Evolutionary conservation across 2,113 vertebrate genomes (phyloP), one percentile per base, ranked within the genome.

Genomic region (Onychorhynchus coronatus): DNA sequence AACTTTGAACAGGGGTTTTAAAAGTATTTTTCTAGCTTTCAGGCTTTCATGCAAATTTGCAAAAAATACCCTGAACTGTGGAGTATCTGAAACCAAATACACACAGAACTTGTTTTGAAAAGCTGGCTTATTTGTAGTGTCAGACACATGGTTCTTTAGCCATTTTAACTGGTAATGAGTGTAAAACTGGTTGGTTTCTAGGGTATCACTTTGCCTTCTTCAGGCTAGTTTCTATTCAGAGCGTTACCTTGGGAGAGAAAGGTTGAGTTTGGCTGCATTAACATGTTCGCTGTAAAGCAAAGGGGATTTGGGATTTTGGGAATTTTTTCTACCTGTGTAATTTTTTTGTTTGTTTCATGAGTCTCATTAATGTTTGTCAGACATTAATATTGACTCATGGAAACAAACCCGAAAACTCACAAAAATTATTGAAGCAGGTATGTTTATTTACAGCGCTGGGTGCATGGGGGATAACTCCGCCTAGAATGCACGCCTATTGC

Each of bases 111-210:
- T 66, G 1, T 44, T 71, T 46, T 14, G 12, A 37, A 28, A 74
- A 71, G 9, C 1, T 42, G 10, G 6, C 11, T 61, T 68, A 2
- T 41, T 93, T 30, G 6, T 46, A 16, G 17, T 27, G 37, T 28
- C 53, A 49, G 67, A 28, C 1, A 0, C 0, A 3, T 35, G 23
- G 3, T 9, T 71, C 31, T 78, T 67, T 27, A 67, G 12, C 16
- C 37, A 8, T 90, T 79, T 72, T 31, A 58, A n/a, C 25, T 3
- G 2, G 14, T 31, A 63, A 2, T 70, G 62, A 23, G 5, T 39
- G 20, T 87, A 46, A 37, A n/a, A 5, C 14, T 20, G 3, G 3
- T 41, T 76, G 15, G 10, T 87, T 81, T 59, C 52, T 67, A 61
- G 23, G 3, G 7, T 19, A 37, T 65, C 27, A 14, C 22, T 71